Base-by-base conservation (phyloP, 2,113 vertebrate species). In the Xenopus borealis region DNA sequence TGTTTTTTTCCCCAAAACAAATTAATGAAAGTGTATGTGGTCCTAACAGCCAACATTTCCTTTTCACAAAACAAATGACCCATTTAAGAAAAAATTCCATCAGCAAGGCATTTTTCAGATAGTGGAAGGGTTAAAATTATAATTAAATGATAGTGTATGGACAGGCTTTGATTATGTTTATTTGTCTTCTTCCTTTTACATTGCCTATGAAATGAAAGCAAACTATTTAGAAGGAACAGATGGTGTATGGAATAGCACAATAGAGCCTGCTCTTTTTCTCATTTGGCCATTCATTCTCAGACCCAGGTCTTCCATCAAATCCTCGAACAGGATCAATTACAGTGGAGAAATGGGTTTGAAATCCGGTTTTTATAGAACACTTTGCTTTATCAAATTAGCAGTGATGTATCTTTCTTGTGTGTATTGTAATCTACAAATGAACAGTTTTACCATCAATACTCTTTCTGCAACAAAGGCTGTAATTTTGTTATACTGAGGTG, bases 271-370 rank as follows among this genome's bases (percentile, higher is more conserved):
- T 61, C 58, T 12, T 61, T 10, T 61, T 61, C 58, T 20, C 58
- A 18, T 61, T 18, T 61, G 58, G 20, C 18, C 58, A 61, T 61
- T 27, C 20, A 61, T 11, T 61, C 20, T 12, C 8, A 61, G 58
- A 61, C 58, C 58, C 11, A 55, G 18, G 58, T 61, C 58, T 61
- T 61, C 58, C 18, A 61, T 23, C 58, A 61, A 8, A n/a, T n/a
- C 17, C 58, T 9, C 19, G 13, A 14, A 20, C 58, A 27, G 19
- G 18, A 61, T 61, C 18, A 23, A 23, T 61, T 27, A 61, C 58
- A 27, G 19, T 0, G 19, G 6, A 20, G 27, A 61, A 61, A 23
- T 19, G 27, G 20, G 58, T 12, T 27, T 11, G 19, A 61, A 61
- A 61, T 23, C 18, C 58, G 12, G 18, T 61, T 20, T 61, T 61